Conservation (phyloP, 2,113 vertebrate species). For the Cepphus grylle region DNA sequence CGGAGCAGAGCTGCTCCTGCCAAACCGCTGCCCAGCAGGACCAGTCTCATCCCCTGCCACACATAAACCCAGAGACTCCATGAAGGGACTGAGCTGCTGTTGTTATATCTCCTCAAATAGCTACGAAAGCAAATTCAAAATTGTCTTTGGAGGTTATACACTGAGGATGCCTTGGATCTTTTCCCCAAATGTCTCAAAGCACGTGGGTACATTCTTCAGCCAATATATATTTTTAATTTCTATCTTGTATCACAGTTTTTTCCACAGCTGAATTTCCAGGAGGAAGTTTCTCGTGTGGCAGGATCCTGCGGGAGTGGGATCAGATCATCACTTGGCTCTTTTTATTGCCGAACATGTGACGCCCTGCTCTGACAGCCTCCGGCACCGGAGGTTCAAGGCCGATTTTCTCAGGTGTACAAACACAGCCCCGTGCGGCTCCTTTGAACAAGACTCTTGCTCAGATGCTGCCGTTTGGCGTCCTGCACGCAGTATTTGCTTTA, state of each 20-base stretch:
- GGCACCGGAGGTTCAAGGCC: background rate
- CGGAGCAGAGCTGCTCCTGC: background rate
- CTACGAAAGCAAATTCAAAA: background rate
- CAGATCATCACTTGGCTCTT: background rate
- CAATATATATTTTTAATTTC: background rate
- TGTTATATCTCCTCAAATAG: background rate
- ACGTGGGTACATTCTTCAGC: fast-evolving
- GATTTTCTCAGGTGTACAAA: background rate
- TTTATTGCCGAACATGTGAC: fast-evolving
- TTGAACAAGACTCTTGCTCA: background rate
- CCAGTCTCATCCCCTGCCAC: background rate
- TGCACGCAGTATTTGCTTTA: fast-evolving
- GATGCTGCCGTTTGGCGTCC: fast-evolving
- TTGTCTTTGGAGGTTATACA: background rate
- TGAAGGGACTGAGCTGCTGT: background rate
- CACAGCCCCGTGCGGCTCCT: background rate
- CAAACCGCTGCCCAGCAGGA: fast-evolving
- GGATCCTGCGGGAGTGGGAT: background rate
- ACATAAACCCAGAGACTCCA: fast-evolving
- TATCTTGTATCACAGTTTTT: background rate
- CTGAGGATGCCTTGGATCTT: background rate
- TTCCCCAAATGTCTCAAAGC: background rate
- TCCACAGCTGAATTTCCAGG: background rate
- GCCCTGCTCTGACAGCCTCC: fast-evolving
- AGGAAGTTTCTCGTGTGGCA: background rate